A percentile compares a stretch with the other conserved stretches of the same genome.
phyloP scores from a whole-genome alignment of 2,888 invertebrate species.

The Spilosoma lubricipeda region DNA sequence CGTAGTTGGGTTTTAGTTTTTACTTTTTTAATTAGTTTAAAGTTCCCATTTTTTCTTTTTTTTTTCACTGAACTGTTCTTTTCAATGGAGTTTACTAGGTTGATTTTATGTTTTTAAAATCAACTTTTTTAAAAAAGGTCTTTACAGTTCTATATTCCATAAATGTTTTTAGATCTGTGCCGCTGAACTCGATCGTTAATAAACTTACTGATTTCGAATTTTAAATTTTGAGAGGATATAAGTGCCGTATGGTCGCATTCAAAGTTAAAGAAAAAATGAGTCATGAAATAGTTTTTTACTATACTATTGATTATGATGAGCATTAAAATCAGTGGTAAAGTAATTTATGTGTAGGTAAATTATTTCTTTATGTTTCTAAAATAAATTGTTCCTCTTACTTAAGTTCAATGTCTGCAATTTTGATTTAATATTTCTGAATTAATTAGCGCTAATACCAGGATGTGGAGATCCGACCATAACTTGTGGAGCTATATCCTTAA shows the following conservation, averaged over 20 bases:
- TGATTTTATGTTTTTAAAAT: no score
- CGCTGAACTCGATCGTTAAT: not conserved
- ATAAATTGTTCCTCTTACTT: not conserved
- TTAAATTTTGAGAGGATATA: no score
- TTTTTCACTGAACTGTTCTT: no score
- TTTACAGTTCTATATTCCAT: no score
- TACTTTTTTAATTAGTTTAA: no score
- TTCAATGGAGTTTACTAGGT: no score
- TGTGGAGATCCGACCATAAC: not conserved
- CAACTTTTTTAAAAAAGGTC: no score
- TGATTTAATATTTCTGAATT: not conserved
- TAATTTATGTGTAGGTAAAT: not conserved
- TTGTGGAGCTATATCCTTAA: not conserved
- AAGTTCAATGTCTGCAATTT: not conserved
- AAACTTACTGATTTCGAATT: not conserved
- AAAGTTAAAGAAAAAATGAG: not conserved
- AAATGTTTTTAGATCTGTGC: no score
- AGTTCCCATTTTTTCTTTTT: slow-evolving; percentile 18
- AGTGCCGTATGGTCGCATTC: not conserved
- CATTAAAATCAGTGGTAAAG: not conserved
- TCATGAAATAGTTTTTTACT: not conserved
- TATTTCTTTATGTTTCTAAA: not conserved
- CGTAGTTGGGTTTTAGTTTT: no score
- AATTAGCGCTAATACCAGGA: not conserved
- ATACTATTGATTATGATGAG: not conserved